A percentile compares a stretch with the other conserved stretches of the same genome.
Evolutionary conservation across 2,113 vertebrate species (phyloP).

Genomic region (Laticauda colubrina): DNA sequence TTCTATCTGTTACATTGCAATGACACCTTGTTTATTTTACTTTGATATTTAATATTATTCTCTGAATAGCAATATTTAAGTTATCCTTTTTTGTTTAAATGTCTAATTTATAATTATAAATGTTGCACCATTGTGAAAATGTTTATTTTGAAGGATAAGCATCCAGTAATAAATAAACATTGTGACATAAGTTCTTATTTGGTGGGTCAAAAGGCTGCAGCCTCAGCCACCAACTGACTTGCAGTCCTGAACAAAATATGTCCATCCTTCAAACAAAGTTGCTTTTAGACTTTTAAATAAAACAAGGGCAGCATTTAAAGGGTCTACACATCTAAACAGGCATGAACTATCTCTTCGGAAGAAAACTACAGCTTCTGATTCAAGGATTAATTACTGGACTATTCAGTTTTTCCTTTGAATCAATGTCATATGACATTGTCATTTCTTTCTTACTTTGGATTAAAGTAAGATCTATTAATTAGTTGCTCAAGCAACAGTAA

Average conservation of each 20-base stretch:
- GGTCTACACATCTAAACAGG: no score
- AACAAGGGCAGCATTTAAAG: neutral
- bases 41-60: neutral
- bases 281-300: neutral
- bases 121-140: neutral
- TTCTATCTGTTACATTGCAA: neutral
- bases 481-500: neutral
- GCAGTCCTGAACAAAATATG: neutral
- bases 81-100: neutral
- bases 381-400: neutral
- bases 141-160: neutral
- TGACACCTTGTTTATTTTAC: neutral
- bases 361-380: conserved; percentile 25
- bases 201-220: neutral
- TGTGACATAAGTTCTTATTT: neutral
- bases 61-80: neutral
- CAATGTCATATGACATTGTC: conserved; percentile 50
- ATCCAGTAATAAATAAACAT: neutral
- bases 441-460: conserved; percentile 33
- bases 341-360: neutral
- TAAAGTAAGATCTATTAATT: conserved; percentile 25
- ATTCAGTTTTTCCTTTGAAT: conserved; percentile 33
- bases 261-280: neutral
- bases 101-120: neutral
- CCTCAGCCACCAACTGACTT: neutral